These are phyloP conservation scores for Pseudocheirus occidentalis DNA, from an alignment of 2,797 vertebrate genomes.

Conservation along the genomic window DNA sequence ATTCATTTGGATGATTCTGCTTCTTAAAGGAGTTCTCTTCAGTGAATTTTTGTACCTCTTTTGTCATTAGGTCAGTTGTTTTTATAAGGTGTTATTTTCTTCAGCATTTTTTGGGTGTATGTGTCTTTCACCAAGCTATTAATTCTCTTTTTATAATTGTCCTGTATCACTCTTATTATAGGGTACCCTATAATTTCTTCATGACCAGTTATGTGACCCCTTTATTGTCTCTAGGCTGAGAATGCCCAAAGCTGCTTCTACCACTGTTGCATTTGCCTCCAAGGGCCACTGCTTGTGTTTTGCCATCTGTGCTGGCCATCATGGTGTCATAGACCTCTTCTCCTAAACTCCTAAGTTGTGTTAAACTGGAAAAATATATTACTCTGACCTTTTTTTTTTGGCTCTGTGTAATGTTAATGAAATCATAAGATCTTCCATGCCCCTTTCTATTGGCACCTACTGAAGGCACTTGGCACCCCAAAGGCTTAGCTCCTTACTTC, in stretches of 20 bases:
- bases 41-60: neutral
- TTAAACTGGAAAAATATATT: neutral
- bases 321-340: neutral
- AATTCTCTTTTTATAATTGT: neutral
- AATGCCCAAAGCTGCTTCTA: neutral
- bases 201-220: neutral
- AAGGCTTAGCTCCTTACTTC: no score
- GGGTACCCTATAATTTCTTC: neutral
- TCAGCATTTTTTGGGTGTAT: neutral
- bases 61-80: neutral
- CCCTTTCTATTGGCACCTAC: no score
- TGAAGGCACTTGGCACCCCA: no score
- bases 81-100: neutral
- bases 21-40: neutral
- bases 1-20: neutral
- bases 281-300: neutral
- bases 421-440: no score
- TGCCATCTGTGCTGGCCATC: neutral
- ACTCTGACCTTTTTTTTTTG: neutral
- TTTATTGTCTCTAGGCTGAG: neutral
- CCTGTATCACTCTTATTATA: neutral
- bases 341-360: neutral
- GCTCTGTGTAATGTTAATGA: no score
- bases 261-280: neutral
- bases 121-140: neutral